phyloP scores from a whole-genome alignment of 1,140 invertebrate genomes.

The Zophobas morio region DNA sequence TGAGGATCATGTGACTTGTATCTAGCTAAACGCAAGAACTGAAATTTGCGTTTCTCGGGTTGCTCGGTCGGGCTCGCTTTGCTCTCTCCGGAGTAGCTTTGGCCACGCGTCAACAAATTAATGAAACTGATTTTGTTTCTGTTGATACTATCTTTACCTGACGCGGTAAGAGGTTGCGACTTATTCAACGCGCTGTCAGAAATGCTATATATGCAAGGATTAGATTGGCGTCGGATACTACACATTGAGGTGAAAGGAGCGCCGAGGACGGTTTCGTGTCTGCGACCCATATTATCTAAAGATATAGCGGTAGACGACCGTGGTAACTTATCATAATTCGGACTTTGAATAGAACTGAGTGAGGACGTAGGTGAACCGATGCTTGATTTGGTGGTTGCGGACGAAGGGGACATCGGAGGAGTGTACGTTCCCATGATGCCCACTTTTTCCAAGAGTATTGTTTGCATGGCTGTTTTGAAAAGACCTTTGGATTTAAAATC shows the following conservation, averaged over 20 bases:
- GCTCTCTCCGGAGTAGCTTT: too few species aligned
- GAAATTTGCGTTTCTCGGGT: constrained; percentile 29
- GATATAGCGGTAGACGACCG: constrained; percentile 54
- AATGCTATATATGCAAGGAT: constrained; percentile 46
- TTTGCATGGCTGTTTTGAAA: constrained; percentile 66
- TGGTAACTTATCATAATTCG: constrained; percentile 22
- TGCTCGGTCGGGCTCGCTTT: constrained; percentile 8
- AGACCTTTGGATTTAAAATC: constrained; percentile 60
- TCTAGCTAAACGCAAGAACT: constrained; percentile 37
- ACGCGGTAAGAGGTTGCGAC: constrained; percentile 7
- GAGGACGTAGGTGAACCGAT: constrained; percentile 1
- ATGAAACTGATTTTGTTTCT: constrained; percentile 43
- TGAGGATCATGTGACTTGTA: constrained; percentile 17
- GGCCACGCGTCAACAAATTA: not conserved
- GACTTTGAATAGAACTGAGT: constrained; percentile 2
- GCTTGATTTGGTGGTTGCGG: constrained; percentile 23
- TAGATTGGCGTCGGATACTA: constrained; percentile 50
- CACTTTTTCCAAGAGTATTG: constrained; percentile 66
- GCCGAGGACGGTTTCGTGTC: constrained; percentile 59
- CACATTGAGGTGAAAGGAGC: constrained; percentile 55
- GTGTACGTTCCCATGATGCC: constrained; percentile 63
- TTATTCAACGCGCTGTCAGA: constrained; percentile 55
- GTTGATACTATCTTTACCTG: constrained; percentile 1
- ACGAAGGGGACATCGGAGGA: constrained; percentile 60
- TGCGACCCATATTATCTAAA: constrained; percentile 50